Conservation (phyloP, 2,888 invertebrate species). For the Orthonychiurus folsomi region DNA sequence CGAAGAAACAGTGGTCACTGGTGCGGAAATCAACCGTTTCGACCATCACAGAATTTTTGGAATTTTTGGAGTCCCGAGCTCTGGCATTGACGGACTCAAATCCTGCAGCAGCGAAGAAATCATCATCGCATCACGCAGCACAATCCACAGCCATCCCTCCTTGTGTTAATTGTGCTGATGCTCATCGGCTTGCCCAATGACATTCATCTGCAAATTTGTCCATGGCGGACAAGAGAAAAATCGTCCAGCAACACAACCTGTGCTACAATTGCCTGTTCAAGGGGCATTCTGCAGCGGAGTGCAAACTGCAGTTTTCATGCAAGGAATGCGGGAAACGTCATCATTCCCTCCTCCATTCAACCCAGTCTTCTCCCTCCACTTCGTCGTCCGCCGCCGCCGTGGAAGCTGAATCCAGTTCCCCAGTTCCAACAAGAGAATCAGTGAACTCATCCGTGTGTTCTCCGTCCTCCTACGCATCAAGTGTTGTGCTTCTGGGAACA, state of each 20-base stretch:
- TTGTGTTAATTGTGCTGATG: constrained; percentile 4
- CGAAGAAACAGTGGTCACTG: constrained; percentile 7
- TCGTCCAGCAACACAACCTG: neutral
- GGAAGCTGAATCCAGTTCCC: neutral
- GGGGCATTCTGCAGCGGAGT: neutral
- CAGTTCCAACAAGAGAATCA: neutral
- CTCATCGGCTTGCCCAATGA: constrained; percentile 8
- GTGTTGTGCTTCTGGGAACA: constrained; percentile 7
- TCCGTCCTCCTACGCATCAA: neutral
- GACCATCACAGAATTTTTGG: neutral
- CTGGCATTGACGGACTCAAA: neutral
- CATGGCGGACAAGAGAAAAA: neutral
- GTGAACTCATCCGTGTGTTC: neutral
- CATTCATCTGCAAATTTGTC: neutral
- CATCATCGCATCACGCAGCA: neutral
- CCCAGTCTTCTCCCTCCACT: neutral
- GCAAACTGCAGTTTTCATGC: neutral
- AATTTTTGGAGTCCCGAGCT: constrained; percentile 10
- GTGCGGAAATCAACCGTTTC: neutral
- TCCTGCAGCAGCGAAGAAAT: neutral
- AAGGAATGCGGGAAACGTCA: constrained; percentile 6
- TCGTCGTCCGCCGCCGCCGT: neutral
- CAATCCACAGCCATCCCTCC: neutral
- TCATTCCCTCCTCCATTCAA: constrained; percentile 6
- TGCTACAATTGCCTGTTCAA: constrained; percentile 7